Evolutionary conservation across 1,140 invertebrate species (phyloP).

Genomic region (Chymomyza costata): DNA sequence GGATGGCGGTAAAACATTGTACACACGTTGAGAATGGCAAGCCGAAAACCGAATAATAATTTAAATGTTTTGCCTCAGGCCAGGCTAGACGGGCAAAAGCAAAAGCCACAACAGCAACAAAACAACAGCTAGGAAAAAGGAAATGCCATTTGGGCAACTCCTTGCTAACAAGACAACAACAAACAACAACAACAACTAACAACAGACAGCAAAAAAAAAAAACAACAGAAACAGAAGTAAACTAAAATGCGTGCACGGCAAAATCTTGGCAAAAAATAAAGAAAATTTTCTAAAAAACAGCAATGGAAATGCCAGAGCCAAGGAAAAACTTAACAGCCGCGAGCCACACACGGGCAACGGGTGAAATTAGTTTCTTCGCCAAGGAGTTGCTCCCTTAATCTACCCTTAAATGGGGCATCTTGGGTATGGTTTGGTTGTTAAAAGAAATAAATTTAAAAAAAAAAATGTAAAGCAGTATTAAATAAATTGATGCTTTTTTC

Average conservation of each 20-base stretch:
- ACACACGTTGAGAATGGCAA: too few species aligned
- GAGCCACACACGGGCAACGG: conserved; percentile 42
- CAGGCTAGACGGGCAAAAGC: conserved; percentile 16
- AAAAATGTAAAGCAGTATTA: too few species aligned
- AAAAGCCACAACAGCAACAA: conserved; percentile 37
- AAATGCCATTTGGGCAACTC: conserved; percentile 60
- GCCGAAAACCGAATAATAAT: conserved; percentile 56
- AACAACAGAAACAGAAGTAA: conserved; percentile 24
- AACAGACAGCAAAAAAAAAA: conserved; percentile 18
- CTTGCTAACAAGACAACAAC: conserved; percentile 53
- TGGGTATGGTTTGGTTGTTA: too few species aligned
- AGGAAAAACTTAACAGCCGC: conserved; percentile 58
- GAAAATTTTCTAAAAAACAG: conserved; percentile 31
- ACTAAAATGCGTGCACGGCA: conserved; percentile 5
- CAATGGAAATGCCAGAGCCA: conserved; percentile 19
- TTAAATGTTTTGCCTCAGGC: conserved; percentile 50
- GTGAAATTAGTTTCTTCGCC: conserved; percentile 64
- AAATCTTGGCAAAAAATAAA: conserved; percentile 42
- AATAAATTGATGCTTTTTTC: too few species aligned
- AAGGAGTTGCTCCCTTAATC: too few species aligned
- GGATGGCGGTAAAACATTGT: too few species aligned
- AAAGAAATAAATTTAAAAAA: too few species aligned
- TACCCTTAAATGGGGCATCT: too few species aligned
- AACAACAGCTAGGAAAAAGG: conserved; percentile 9
- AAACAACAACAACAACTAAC: neutral